These are phyloP conservation scores for Lagocephalus sceleratus DNA, from an alignment of 2,797 vertebrate species.

Conservation along the genomic window DNA sequence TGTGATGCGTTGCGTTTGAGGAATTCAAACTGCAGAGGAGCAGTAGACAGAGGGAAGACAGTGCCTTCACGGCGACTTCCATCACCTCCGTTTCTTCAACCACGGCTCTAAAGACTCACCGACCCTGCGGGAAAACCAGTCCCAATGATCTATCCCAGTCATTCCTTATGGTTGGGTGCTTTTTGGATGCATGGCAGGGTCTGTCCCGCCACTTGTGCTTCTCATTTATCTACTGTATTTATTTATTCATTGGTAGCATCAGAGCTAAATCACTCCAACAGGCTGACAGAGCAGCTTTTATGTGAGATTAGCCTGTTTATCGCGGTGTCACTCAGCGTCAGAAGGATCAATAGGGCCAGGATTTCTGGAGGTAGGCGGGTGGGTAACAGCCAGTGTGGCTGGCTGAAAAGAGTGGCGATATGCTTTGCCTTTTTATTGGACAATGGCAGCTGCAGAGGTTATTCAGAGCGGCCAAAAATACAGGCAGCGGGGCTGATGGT, in stretches of 20 bases:
- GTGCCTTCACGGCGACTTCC: slow-evolving; percentile 2
- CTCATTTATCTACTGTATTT: slow-evolving; percentile 63
- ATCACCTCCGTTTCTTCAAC: slow-evolving; percentile 10
- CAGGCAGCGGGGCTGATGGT: slow-evolving; percentile 22
- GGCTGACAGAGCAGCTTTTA: slow-evolving; percentile 59
- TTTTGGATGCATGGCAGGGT: slow-evolving; percentile 35
- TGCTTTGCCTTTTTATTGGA: slow-evolving; percentile 31
- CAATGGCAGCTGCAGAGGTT: slow-evolving; percentile 31
- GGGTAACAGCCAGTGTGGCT: slow-evolving; percentile 58
- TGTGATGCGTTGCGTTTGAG: slow-evolving; percentile 51
- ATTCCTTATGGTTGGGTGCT: slow-evolving; percentile 27
- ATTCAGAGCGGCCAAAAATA: slow-evolving; percentile 40
- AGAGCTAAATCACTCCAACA: slow-evolving; percentile 63
- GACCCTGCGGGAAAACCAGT: slow-evolving; percentile 35
- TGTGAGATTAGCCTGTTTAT: slow-evolving; percentile 71
- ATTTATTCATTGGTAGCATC: slow-evolving; percentile 72
- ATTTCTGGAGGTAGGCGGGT: slow-evolving; percentile 55
- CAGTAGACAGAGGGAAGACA: slow-evolving; percentile 19
- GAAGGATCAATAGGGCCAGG: slow-evolving; percentile 61
- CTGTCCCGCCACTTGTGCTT: slow-evolving; percentile 41
- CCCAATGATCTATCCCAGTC: slow-evolving; percentile 45
- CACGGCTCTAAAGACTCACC: slow-evolving; percentile 22
- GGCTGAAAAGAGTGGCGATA: slow-evolving; percentile 50
- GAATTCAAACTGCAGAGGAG: slow-evolving; percentile 39
- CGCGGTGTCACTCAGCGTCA: slow-evolving; percentile 46